phyloP scores from a whole-genome alignment of 2,888 invertebrate genomes.

The Parapristionchus giblindavisi region DNA sequence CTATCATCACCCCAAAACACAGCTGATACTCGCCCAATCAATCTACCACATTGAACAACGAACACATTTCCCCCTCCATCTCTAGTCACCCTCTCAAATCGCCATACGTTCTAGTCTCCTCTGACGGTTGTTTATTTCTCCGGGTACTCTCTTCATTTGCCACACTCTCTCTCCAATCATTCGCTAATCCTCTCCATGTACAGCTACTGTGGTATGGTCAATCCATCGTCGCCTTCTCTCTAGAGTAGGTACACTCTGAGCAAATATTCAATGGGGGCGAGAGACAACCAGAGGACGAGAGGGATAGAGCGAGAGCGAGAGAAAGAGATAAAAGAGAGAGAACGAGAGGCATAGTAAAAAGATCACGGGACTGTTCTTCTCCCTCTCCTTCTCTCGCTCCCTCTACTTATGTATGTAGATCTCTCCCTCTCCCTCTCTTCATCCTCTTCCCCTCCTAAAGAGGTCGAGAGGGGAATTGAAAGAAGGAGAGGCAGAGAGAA shows the following conservation, averaged over 20 bases:
- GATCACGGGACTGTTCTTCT: not conserved
- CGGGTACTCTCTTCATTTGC: not conserved
- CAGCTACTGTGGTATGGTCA: not conserved
- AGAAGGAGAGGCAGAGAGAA: not conserved
- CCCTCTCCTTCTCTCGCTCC: not conserved
- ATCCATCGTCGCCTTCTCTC: not conserved
- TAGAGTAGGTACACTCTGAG: not conserved
- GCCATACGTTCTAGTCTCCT: too few relatives aligned
- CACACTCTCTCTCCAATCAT: not conserved
- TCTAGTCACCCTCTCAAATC: too few relatives aligned
- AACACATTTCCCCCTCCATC: too few relatives aligned
- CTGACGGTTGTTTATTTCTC: too few relatives aligned
- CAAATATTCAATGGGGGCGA: too few relatives aligned
- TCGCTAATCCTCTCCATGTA: not conserved
- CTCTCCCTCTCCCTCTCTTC: not conserved
- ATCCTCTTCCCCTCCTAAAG: not conserved
- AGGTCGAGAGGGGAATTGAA: not conserved
- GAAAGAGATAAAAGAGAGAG: not conserved
- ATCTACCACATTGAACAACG: too few relatives aligned
- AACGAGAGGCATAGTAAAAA: constrained; percentile 6
- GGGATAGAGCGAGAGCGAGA: too few relatives aligned
- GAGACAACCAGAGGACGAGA: too few relatives aligned
- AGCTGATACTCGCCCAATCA: too few relatives aligned
- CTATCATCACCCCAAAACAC: not conserved
- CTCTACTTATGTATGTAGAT: not conserved